Evolutionary conservation across 1,140 invertebrate genomes (phyloP), one percentile per base, ranked within the genome.

Genomic region (Drosophila pandora): DNA sequence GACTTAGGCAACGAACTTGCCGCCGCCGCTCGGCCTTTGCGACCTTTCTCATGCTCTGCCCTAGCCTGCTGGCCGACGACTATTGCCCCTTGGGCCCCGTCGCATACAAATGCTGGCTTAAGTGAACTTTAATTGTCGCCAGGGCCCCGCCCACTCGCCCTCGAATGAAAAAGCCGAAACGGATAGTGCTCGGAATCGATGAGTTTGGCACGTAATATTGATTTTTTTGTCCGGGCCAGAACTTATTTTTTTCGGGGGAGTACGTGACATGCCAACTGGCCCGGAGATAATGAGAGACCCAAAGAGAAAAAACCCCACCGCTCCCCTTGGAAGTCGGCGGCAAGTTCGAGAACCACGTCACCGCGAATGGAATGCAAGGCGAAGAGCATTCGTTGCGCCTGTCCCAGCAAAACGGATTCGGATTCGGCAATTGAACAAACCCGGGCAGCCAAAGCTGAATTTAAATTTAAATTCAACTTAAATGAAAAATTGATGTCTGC

Each of bases 401-500:
- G 54, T 41, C 48, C 8, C 39, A 12, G 41, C 41, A 9, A 47
- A 47, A 47, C 43, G 17, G 43, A 47, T 47, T 47, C 43, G 22
- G 32, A 47, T 47, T 47, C 43, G 22, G 32, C 41, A 47, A 59
- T 54, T 55, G 49, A 54, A 62, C 28, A 41, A 64, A 28, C 43
- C 45, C 37, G 63, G 41, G 60, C 37, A 63, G 60, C 59, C 63
- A 34, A 67, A 69, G 67, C 25, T 68, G 67, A 69, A 70, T 70
- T 70, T 70, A 69, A 70, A 69, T 70, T 70, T 70, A 70, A 69
- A 57, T 69, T 64, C 78, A 76, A 83, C 78, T 79, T 88, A 87
- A 88, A 87, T 87, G 83, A 87, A 88, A 87, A 88, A 87, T 88
- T 87, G 83, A 87, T 88, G 83, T 69, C 61, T 68, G 65, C 65